phyloP scores from a whole-genome alignment of 2,888 invertebrate species.

The Mesorhabditis belari region DNA sequence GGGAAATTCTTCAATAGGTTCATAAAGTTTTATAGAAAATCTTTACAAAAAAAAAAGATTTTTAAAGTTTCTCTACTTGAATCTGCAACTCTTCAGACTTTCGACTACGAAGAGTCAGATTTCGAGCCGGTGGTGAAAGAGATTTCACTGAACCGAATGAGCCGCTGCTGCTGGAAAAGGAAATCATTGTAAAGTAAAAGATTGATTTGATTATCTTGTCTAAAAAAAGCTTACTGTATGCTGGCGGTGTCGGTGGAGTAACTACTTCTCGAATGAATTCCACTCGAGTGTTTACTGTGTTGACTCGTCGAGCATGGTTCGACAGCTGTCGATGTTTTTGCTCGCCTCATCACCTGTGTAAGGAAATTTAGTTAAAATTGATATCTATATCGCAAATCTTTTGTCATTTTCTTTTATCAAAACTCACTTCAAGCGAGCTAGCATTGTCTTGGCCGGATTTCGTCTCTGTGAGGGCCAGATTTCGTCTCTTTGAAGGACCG shows the following conservation, averaged over 20 bases:
- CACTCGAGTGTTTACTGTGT: slow-evolving; percentile 23
- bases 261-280: slow-evolving; percentile 30
- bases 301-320: slow-evolving; percentile 6
- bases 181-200: too few relatives aligned
- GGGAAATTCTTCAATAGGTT: neutral
- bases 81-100: neutral
- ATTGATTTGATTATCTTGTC: too few relatives aligned
- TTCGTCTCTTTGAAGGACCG: neutral
- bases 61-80: neutral
- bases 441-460: neutral
- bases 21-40: too few relatives aligned
- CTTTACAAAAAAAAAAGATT: too few relatives aligned
- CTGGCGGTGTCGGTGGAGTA: slow-evolving; percentile 9
- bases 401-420: neutral
- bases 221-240: neutral
- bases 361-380: too few relatives aligned
- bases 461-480: neutral
- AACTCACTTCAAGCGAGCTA: neutral
- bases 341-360: slow-evolving; percentile 1
- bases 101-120: neutral
- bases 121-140: neutral
- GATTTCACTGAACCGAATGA: neutral
- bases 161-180: neutral
- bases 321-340: slow-evolving; percentile 5
- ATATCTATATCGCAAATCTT: neutral